Conservation (phyloP, 92 coral and sea anemone species). For the Paramuricea clavata region DNA sequence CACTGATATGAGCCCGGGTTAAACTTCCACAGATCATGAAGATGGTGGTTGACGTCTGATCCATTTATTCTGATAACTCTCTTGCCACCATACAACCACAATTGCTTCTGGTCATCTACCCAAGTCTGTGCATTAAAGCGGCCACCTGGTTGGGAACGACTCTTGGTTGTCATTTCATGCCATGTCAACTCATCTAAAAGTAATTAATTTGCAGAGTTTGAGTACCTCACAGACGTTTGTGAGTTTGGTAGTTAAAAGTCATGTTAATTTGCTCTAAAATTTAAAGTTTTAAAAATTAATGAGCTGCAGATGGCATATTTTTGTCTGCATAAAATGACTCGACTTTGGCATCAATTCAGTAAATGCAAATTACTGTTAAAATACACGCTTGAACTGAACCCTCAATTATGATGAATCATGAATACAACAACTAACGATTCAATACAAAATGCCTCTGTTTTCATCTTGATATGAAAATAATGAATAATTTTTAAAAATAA, state of each 20-base stretch:
- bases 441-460: too few species aligned
- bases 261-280: neutral
- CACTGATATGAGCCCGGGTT: slow-evolving; percentile 60
- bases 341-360: neutral
- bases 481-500: neutral
- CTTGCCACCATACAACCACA: slow-evolving; percentile 88
- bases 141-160: slow-evolving; percentile 72
- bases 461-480: neutral
- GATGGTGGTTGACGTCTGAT: slow-evolving; percentile 25
- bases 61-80: neutral
- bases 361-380: neutral
- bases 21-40: slow-evolving; percentile 84
- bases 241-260: neutral
- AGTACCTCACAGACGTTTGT: too few species aligned
- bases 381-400: too few species aligned
- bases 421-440: too few species aligned
- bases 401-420: too few species aligned
- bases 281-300: neutral
- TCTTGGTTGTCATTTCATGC: slow-evolving; percentile 42
- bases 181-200: slow-evolving; percentile 77
- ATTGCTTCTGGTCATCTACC: slow-evolving; percentile 67
- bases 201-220: too few species aligned
- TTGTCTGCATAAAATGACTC: neutral
- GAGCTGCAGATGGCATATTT: slow-evolving; percentile 4
- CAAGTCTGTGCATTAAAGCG: slow-evolving; percentile 77